Conservation (phyloP, 2,113 vertebrate species). For the Oreochromis tanganicae region DNA sequence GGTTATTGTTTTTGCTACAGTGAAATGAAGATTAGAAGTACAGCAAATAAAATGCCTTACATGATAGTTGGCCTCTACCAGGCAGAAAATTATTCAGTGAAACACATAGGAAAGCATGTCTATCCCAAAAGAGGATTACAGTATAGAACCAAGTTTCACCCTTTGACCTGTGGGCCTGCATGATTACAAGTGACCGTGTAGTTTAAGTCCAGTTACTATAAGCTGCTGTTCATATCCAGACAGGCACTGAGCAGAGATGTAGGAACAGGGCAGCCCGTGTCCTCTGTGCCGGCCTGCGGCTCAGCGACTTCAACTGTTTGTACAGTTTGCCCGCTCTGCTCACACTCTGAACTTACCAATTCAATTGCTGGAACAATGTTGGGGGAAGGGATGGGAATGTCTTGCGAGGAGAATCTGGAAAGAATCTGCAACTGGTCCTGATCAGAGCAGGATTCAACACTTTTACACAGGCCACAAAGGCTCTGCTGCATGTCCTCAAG, state of each 20-base stretch:
- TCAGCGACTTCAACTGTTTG: background rate
- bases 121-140: constrained; percentile 13
- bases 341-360: constrained; percentile 44
- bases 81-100: background rate
- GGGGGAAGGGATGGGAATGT: constrained; percentile 67
- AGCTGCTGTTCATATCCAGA: constrained; percentile 39
- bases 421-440: constrained; percentile 85
- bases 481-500: constrained; percentile 86
- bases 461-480: constrained; percentile 83
- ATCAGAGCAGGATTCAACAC: constrained; percentile 78
- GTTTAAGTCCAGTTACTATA: constrained; percentile 3
- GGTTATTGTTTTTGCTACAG: background rate
- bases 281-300: background rate
- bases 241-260: constrained; percentile 16
- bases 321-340: background rate
- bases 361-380: constrained; percentile 8
- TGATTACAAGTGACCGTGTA: background rate
- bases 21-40: constrained; percentile 3
- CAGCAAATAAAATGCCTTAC: background rate
- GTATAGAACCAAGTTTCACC: background rate
- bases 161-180: background rate
- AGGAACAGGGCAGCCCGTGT: constrained; percentile 6
- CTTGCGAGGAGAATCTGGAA: constrained; percentile 80
- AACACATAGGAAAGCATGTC: background rate
- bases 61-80: background rate